Percentiles rank a stretch among this genome's conserved stretches.
phyloP scores from a whole-genome alignment of 2,888 invertebrate genomes.

The Perizoma affinitatum region DNA sequence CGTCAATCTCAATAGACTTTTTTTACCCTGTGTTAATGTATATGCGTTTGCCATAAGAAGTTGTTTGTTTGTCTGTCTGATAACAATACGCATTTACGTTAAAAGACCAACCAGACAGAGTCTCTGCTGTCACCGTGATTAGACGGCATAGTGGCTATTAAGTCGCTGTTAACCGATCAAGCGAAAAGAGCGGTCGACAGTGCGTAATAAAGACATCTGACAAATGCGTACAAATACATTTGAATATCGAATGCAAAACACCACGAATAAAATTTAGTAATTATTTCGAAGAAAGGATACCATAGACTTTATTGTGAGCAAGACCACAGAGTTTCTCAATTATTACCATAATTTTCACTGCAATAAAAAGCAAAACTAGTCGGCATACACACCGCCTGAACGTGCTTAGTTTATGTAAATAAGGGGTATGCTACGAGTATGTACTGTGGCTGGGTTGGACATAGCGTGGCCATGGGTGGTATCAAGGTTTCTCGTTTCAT shows the following conservation, averaged over 20 bases:
- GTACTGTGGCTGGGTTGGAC: slow-evolving; percentile 26
- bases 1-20: no score
- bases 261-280: not conserved
- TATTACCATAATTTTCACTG: slow-evolving; percentile 1
- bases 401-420: slow-evolving; percentile 33
- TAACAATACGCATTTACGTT: no score
- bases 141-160: no score
- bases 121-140: no score
- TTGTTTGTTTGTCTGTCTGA: no score
- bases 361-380: slow-evolving; percentile 9
- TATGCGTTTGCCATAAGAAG: no score
- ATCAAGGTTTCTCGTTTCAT: slow-evolving; percentile 33
- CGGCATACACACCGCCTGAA: slow-evolving; percentile 15
- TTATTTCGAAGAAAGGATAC: no score
- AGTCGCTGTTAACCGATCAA: no score
- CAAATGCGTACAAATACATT: not conserved
- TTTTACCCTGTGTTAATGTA: no score
- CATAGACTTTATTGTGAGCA: not conserved
- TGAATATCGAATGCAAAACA: slow-evolving; percentile 1
- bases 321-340: not conserved
- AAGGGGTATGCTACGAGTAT: slow-evolving; percentile 18
- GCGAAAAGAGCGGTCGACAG: no score
- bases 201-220: not conserved
- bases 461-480: slow-evolving; percentile 36
- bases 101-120: no score